These are phyloP conservation scores for Tortricodes alternella DNA, from an alignment of 2,888 invertebrate species.

Conservation along the genomic window DNA sequence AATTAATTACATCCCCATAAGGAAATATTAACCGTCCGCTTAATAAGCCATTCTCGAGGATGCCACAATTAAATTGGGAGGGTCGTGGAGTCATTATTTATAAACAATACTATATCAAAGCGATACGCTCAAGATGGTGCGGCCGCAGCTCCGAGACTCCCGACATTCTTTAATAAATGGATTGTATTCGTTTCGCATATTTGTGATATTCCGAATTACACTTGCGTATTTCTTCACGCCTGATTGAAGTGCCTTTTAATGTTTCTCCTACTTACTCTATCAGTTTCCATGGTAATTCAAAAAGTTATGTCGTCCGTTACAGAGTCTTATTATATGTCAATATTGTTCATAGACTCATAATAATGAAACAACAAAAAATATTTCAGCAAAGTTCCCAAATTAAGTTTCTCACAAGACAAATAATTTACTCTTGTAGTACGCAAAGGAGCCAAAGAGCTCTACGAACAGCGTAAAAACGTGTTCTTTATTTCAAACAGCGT, in stretches of 20 bases:
- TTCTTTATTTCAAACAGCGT: slow-evolving; percentile 41
- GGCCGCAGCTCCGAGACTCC: slow-evolving; percentile 59
- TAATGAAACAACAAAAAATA: neutral
- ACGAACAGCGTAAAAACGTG: slow-evolving; percentile 24
- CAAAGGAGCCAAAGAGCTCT: slow-evolving; percentile 13
- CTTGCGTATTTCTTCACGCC: neutral
- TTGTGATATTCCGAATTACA: slow-evolving; percentile 27
- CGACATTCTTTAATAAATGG: slow-evolving; percentile 39
- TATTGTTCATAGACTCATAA: neutral
- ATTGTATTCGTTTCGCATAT: slow-evolving; percentile 33
- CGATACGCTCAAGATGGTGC: slow-evolving; percentile 80
- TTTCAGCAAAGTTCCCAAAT: neutral
- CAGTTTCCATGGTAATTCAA: too few species aligned
- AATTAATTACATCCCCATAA: slow-evolving; percentile 81
- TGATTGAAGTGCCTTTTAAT: too few species aligned
- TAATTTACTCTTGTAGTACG: slow-evolving; percentile 12
- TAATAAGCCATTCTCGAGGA: slow-evolving; percentile 79
- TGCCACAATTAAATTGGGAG: slow-evolving; percentile 81
- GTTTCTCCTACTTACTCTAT: too few species aligned
- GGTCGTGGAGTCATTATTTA: slow-evolving; percentile 77
- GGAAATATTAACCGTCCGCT: slow-evolving; percentile 80
- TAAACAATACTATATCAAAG: slow-evolving; percentile 82
- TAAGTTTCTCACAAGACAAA: neutral
- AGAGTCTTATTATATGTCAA: too few species aligned
- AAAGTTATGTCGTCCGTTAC: too few species aligned